Percentiles rank a stretch among this genome's conserved stretches.
Evolutionary conservation across 23 tunicate species (phyloP).

Genomic region (Styela plicata): DNA sequence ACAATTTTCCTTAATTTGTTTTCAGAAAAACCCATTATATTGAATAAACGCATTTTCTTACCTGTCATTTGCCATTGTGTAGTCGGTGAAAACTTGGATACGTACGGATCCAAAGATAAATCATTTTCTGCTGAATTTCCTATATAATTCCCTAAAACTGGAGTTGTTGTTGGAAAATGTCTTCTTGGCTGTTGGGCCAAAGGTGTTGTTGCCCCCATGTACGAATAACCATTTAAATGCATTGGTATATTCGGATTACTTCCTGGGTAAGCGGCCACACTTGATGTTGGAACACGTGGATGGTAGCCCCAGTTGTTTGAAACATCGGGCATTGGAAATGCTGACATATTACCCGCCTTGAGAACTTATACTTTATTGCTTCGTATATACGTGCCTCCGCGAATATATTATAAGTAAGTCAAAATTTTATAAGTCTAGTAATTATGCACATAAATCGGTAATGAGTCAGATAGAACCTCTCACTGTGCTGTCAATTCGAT

Average conservation of each 20-base stretch:
- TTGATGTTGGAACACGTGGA: background rate
- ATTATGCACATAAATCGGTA: too few species aligned
- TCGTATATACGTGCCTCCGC: too few species aligned
- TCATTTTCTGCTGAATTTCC: conserved; percentile 5
- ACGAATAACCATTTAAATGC: conserved; percentile 14
- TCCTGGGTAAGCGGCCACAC: background rate
- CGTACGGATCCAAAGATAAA: conserved; percentile 4
- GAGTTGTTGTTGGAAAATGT: conserved; percentile 14
- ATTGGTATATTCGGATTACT: background rate
- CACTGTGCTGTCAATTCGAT: background rate
- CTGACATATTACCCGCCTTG: background rate
- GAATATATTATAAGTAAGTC: too few species aligned
- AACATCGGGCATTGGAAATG: conserved; percentile 9
- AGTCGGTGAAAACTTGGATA: conserved; percentile 11
- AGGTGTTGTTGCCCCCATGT: conserved; percentile 5
- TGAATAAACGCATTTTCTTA: too few species aligned
- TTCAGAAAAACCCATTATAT: too few species aligned
- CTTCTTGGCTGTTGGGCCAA: conserved; percentile 18
- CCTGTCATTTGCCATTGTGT: conserved; percentile 31
- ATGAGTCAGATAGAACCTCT: background rate
- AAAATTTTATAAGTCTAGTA: too few species aligned
- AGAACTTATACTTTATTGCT: too few species aligned
- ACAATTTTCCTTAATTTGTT: too few species aligned
- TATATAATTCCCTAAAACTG: conserved; percentile 18
- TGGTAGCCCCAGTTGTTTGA: background rate